Evolutionary conservation across 2,888 invertebrate genomes (phyloP), one percentile per base, ranked within the genome.

Genomic region (Drosophila siamana): DNA sequence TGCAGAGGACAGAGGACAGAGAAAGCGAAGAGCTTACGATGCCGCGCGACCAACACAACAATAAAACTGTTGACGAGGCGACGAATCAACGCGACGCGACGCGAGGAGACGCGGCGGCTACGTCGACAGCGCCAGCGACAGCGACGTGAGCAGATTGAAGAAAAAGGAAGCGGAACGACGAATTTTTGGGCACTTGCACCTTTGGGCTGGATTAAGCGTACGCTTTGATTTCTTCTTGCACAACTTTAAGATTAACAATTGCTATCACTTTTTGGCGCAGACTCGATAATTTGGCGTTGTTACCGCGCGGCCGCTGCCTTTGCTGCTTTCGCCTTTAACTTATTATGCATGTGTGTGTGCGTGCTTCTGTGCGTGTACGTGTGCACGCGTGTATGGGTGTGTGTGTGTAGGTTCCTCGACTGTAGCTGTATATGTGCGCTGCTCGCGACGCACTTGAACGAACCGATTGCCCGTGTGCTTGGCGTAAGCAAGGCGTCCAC

Each of bases 201-300:
- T 47, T 47, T 52, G 43, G 46, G 3, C 4, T 7, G 28, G 28
- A 19, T 33, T 33, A 33, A 33, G 36, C 13, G 36, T 15, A 38
- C 36, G 36, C 52, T 67, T 61, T 50, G 57, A 65, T 57, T 66
- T 60, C 48, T 62, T 64, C 24, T 36, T 50, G 52, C 73, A 63
- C 65, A 51, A 55, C 69, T 80, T 68, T 74, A 72, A 77, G 70
- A 80, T 72, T 74, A 73, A 78, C 81, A 84, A 78, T 80, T 78
- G 78, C 65, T 67, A 81, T 73, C 85, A 78, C 80, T 78, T 77
- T 71, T 36, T 83, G 78, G 81, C 82, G 84, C 82, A 82, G 81
- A 84, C 84, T 82, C 82, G 84, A 82, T 80, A 83, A 84, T 82
- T 83, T 85, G 82, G 78, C 85, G 76, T 76, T 84, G 78, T 82